Evolutionary conservation across 2,113 vertebrate species (phyloP), one percentile per base, ranked within the genome.

Genomic region (Halcyon senegalensis): DNA sequence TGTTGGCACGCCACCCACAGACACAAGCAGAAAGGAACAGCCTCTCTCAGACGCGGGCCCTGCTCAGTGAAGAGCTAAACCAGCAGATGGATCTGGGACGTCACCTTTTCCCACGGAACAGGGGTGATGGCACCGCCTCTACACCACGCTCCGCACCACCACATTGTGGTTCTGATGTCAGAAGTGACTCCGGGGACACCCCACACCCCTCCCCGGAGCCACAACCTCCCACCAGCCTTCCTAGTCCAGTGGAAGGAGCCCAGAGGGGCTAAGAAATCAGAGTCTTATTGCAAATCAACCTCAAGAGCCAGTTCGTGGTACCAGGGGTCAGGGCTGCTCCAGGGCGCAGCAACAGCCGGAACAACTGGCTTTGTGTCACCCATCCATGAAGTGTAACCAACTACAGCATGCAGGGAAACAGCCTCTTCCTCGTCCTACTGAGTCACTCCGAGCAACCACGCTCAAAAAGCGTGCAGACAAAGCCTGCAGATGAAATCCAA

Each of bases 401-500:
- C 23, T 2, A 16, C 50, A 53, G 64, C 5, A 37, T 14, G 3
- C 9, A 18, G n/a, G 35, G 39, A 18, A 74, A 82, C 33, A 67
- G 68, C 64, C 60, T 58, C 19, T 18, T 16, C 77, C 60, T 70
- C 39, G 1, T 28, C 8, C 77, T 11, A 12, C 66, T 5, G 3
- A 67, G 16, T 23, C 33, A 1, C 21, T 31, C 70, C 0, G 1
- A 72, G 2, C 87, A 51, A 37, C 48, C 27, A 16, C 0, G 0
- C 55, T 35, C 55, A 74, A 20, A 43, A 89, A 93, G 87, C 53
- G 58, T n/a, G 37, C 14, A 92, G 48, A 74, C 23, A 43, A 89
- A 93, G 87, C 53, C 62, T n/a, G 37, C 14, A 92, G 48, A 11
- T 11, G 23, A 8, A 53, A 23, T 5, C 41, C 48, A 25, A 70